These are phyloP conservation scores for Isaurus tuberculatus DNA, from an alignment of 92 coral and sea anemone genomes.

Conservation along the genomic window DNA sequence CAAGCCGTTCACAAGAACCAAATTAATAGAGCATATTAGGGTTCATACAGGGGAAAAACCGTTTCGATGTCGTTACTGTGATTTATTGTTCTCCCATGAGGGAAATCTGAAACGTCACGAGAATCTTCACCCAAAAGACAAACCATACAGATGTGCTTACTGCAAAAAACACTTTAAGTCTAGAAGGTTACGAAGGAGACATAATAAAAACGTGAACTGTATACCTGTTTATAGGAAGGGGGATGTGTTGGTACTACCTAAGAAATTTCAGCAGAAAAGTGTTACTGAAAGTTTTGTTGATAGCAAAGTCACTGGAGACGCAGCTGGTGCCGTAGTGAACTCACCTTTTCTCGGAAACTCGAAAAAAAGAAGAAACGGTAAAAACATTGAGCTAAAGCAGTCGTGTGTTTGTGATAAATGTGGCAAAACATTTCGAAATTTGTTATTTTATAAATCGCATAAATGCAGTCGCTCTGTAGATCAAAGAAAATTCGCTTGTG, in stretches of 20 bases:
- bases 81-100: constrained; percentile 10
- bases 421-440: not conserved
- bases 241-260: not conserved
- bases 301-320: not conserved
- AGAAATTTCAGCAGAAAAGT: not conserved
- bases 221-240: not conserved
- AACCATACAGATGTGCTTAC: constrained; percentile 23
- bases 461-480: not conserved
- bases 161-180: constrained; percentile 26
- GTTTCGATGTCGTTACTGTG: constrained; percentile 1
- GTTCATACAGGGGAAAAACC: constrained; percentile 36
- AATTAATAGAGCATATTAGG: constrained; percentile 17
- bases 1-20: constrained; percentile 27
- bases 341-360: not conserved
- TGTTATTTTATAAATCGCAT: not conserved
- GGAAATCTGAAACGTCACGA: constrained; percentile 20
- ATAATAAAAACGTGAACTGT: constrained; percentile 1
- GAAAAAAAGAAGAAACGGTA: not conserved
- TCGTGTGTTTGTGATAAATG: not conserved
- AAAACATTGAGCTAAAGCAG: not conserved
- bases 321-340: not conserved
- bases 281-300: not conserved
- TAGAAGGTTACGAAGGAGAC: not conserved
- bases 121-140: constrained; percentile 19
- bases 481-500: constrained; percentile 8